Conservation (phyloP, 1,140 invertebrate genomes). For the Leptopilina clavipes region DNA sequence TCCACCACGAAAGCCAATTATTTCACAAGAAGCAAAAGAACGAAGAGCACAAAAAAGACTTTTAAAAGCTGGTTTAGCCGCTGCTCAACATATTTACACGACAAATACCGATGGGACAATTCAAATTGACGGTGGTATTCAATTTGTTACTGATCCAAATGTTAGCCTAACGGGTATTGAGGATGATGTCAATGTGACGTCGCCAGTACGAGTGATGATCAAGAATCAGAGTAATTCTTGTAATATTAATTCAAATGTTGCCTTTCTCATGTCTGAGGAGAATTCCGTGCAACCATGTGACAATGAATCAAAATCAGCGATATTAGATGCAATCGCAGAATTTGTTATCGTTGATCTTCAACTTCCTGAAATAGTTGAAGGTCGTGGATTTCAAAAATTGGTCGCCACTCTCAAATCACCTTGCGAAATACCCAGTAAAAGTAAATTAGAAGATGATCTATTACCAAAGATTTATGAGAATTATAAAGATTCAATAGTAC, state of each 20-base stretch:
- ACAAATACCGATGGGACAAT: conserved; percentile 73
- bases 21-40: conserved; percentile 69
- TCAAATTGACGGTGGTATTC: conserved; percentile 72
- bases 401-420: conserved; percentile 74
- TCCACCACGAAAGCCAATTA: conserved; percentile 61
- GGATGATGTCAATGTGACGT: conserved; percentile 66
- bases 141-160: conserved; percentile 71
- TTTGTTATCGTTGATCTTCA: conserved; percentile 75
- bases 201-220: conserved; percentile 68
- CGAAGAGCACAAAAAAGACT: conserved; percentile 68
- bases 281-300: conserved; percentile 50
- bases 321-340: conserved; percentile 73
- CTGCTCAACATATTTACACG: conserved; percentile 70
- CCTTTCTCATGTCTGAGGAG: conserved; percentile 64
- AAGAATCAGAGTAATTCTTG: conserved; percentile 57
- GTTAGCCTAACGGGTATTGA: conserved; percentile 65
- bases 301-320: conserved; percentile 56
- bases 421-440: conserved; percentile 76
- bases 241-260: conserved; percentile 56
- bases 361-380: conserved; percentile 74
- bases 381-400: conserved; percentile 74
- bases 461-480: conserved; percentile 75
- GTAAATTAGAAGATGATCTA: conserved; percentile 74
- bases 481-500: conserved; percentile 67
- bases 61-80: conserved; percentile 62